A percentile compares a stretch with the other conserved stretches of the same genome.
phyloP scores from a whole-genome alignment of 2,888 invertebrate species.

The Cephus pulcher region DNA sequence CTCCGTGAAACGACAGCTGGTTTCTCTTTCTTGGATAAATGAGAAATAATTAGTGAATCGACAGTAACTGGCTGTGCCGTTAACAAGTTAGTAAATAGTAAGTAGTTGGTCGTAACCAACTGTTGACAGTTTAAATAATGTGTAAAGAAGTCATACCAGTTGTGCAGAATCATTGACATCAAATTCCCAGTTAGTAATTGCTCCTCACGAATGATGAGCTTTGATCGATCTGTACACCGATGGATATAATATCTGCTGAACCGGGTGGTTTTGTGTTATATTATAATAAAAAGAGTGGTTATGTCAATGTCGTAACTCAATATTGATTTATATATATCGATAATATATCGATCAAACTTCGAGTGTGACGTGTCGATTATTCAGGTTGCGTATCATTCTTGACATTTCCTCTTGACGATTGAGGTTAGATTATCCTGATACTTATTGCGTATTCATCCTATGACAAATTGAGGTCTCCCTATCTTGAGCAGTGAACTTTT shows the following conservation, averaged over 20 bases:
- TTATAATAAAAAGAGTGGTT: neutral
- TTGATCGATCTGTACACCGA: neutral
- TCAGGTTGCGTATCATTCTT: neutral
- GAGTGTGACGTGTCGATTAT: neutral
- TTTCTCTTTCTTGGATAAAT: neutral
- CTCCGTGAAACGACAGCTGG: neutral
- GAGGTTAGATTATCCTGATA: neutral
- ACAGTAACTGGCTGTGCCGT: neutral
- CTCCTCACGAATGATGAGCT: neutral
- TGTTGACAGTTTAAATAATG: neutral
- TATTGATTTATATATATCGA: too few relatives aligned
- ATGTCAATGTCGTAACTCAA: neutral
- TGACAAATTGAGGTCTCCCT: neutral
- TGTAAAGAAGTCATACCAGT: neutral
- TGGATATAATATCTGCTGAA: neutral
- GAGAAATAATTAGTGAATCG: neutral
- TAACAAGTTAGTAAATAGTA: neutral
- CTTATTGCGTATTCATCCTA: neutral
- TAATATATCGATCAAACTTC: neutral
- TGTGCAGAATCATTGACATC: neutral
- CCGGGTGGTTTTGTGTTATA: neutral
- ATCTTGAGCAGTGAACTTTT: neutral
- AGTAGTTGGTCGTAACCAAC: neutral
- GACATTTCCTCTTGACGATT: conserved; percentile 7
- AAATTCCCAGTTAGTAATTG: neutral